These are phyloP conservation scores for Ophraella communa DNA, from an alignment of 2,888 invertebrate genomes.

Conservation along the genomic window DNA sequence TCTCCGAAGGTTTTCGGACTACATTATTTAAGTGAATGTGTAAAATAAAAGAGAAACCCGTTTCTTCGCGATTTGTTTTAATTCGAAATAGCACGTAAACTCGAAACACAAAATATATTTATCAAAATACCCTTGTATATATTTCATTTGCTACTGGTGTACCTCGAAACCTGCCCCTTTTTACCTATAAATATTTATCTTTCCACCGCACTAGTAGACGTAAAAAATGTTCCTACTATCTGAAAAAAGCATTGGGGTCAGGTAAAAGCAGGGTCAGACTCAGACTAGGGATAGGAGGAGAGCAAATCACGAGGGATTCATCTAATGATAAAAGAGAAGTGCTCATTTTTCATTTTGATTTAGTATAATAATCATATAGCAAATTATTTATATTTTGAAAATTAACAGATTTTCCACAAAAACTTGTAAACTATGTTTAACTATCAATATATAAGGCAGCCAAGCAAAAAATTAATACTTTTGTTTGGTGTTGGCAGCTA, in stretches of 20 bases:
- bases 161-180: constrained; percentile 36
- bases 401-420: background rate
- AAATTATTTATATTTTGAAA: background rate
- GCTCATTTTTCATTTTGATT: background rate
- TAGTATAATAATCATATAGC: too few relatives aligned
- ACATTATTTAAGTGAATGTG: background rate
- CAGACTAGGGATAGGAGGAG: background rate
- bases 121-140: constrained; percentile 32
- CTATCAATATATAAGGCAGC: too few relatives aligned
- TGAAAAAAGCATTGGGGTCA: constrained; percentile 26
- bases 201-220: constrained; percentile 30
- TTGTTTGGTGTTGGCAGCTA: too few relatives aligned
- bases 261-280: constrained; percentile 21
- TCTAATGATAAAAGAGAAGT: background rate
- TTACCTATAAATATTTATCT: constrained; percentile 46
- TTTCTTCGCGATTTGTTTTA: background rate
- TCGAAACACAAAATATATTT: constrained; percentile 8
- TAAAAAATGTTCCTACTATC: constrained; percentile 36
- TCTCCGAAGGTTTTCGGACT: background rate
- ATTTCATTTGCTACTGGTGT: constrained; percentile 44
- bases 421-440: too few relatives aligned
- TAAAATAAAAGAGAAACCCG: background rate
- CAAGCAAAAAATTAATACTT: too few relatives aligned
- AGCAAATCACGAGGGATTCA: background rate
- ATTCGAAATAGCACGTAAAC: background rate